Evolutionary conservation across 2,888 invertebrate genomes (phyloP).

Genomic region (Drosophila melanosoma): DNA sequence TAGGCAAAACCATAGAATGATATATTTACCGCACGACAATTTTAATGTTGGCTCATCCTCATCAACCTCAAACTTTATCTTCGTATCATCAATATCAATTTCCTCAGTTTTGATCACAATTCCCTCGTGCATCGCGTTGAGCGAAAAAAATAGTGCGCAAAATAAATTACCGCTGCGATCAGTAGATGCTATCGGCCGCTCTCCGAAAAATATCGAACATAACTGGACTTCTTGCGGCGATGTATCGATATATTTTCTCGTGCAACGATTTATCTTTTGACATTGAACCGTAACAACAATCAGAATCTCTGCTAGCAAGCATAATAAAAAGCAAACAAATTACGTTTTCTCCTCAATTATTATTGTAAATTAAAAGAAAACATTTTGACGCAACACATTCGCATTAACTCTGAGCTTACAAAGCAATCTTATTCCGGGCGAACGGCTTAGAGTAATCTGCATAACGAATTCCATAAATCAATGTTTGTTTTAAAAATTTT

Average conservation of each 20-base stretch:
- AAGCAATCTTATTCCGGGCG: neutral
- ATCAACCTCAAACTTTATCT: slow-evolving; percentile 56
- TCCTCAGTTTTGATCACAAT: slow-evolving; percentile 49
- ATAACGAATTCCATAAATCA: neutral
- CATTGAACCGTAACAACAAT: slow-evolving; percentile 34
- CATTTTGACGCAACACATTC: too few relatives aligned
- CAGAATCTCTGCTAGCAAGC: slow-evolving; percentile 10
- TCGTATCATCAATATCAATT: slow-evolving; percentile 60
- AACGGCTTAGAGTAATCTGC: neutral
- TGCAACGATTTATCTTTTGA: neutral
- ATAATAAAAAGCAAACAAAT: slow-evolving; percentile 14
- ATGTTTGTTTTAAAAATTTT: slow-evolving; percentile 12
- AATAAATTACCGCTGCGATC: slow-evolving; percentile 66
- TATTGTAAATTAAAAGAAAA: neutral
- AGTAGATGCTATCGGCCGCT: slow-evolving; percentile 39
- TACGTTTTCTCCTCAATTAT: neutral
- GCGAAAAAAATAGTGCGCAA: slow-evolving; percentile 47
- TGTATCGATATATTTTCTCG: slow-evolving; percentile 32
- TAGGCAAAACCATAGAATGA: neutral
- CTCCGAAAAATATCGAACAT: slow-evolving; percentile 37
- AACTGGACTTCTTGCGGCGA: neutral
- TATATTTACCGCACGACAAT: slow-evolving; percentile 56
- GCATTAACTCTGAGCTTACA: neutral
- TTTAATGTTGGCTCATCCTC: slow-evolving; percentile 22
- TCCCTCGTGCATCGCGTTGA: slow-evolving; percentile 44